A percentile compares a stretch with the other conserved stretches of the same genome.
Conservation (phyloP, 2,797 vertebrate species). For the Bothrops alternatus region DNA sequence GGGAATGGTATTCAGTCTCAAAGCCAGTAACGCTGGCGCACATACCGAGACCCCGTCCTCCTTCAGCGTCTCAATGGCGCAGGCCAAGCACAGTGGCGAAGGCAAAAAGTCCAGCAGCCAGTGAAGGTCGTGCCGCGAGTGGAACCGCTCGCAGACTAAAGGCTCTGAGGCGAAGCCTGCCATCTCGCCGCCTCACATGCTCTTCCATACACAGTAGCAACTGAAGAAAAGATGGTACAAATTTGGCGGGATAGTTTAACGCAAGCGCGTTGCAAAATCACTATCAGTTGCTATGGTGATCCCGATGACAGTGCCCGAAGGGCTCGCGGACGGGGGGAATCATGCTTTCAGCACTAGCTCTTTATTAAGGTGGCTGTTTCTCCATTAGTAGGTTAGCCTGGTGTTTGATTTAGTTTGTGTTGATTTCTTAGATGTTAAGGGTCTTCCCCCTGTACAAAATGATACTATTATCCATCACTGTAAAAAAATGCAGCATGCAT, state of each 20-base stretch:
- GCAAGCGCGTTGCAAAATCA: background rate
- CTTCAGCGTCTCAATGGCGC: constrained; percentile 80
- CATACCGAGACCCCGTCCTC: constrained; percentile 75
- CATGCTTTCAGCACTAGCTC: background rate
- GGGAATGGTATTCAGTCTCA: rapidly evolving
- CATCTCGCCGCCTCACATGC: rapidly evolving
- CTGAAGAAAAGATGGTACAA: background rate
- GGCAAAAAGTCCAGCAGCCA: constrained; percentile 67
- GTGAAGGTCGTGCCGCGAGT: constrained; percentile 73
- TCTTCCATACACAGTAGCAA: background rate
- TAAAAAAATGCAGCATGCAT: background rate
- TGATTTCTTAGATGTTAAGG: background rate
- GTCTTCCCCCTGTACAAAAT: background rate
- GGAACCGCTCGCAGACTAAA: constrained; percentile 60
- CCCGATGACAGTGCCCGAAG: background rate
- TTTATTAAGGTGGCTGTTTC: background rate
- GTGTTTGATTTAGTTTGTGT: background rate
- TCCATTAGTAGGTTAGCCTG: background rate
- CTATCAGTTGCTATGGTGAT: background rate
- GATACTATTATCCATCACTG: background rate
- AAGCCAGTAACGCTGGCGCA: rapidly evolving
- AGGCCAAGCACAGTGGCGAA: constrained; percentile 80
- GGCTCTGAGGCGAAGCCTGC: background rate
- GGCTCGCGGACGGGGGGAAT: background rate
- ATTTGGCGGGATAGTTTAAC: background rate